Conservation (phyloP, 2,888 invertebrate species). For the Elaeidobius kamerunicus region DNA sequence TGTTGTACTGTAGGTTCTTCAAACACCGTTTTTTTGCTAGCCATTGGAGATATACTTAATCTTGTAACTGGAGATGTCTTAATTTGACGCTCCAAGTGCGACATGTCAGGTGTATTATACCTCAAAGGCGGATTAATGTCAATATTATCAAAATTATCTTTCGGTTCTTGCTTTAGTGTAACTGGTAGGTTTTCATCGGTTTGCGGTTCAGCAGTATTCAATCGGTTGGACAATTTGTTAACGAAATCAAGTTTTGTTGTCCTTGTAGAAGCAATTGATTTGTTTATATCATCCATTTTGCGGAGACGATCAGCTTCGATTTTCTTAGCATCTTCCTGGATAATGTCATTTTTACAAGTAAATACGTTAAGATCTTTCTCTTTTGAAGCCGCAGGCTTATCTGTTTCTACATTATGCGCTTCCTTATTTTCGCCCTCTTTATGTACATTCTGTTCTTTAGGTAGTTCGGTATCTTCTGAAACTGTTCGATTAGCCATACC, state of each 20-base stretch:
- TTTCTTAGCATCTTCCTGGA: conserved; percentile 49
- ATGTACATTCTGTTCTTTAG: neutral
- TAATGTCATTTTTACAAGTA: conserved; percentile 45
- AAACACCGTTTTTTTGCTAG: conserved; percentile 33
- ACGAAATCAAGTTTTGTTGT: conserved; percentile 40
- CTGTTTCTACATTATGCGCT: too few relatives aligned
- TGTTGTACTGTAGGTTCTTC: conserved; percentile 25
- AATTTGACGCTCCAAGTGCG: conserved; percentile 30
- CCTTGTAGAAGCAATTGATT: conserved; percentile 41
- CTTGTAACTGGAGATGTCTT: conserved; percentile 6
- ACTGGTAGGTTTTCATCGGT: conserved; percentile 12
- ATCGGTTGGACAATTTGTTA: conserved; percentile 40
- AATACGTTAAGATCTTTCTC: conserved; percentile 39
- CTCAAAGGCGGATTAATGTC: neutral
- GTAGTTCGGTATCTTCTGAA: neutral
- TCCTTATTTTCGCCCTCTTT: neutral
- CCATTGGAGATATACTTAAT: conserved; percentile 6
- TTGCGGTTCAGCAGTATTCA: conserved; percentile 34
- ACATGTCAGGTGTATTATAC: conserved; percentile 24
- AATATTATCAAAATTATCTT: conserved; percentile 23
- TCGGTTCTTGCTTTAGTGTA: conserved; percentile 33
- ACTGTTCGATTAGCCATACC: conserved; percentile 1
- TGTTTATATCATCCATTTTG: conserved; percentile 53
- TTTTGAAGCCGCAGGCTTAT: neutral
- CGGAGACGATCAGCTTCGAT: conserved; percentile 52